Evolutionary conservation across 2,113 vertebrate species (phyloP), one percentile per base, ranked within the genome.

Genomic region (Myxocyprinus asiaticus): DNA sequence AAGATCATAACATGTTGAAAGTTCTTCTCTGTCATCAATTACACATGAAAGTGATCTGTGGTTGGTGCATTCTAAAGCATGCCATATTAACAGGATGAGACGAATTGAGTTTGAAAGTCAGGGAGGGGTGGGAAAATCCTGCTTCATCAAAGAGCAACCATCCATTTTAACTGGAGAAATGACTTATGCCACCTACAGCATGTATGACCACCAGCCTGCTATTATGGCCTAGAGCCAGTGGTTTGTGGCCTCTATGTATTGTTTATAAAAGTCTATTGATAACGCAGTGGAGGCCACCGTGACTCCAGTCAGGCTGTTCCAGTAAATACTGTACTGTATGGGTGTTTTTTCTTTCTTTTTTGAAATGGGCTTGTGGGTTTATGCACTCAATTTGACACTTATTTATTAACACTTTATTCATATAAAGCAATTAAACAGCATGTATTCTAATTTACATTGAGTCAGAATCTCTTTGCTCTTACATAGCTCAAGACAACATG

Each of bases 61-160:
- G 78, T 72, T 63, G 17, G 56, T 42, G 61, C 12, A 33, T 33
- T 33, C 22, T 33, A 33, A 33, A 33, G 22, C 22, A 33, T 33
- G 22, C 22, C 22, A 33, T 33, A 33, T 33, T 33, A 33, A 33
- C 22, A 33, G 22, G 1, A 33, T 33, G 22, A 33, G 3, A 33
- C 3, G 22, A 1, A 7, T 9, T 17, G 14, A 63, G 53, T 67
- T 71, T 74, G 76, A 9, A 56, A 53, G 8, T 81, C 68, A 74
- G 82, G 43, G 76, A 78, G 7, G 55, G 85, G 74, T 89, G 84
- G 85, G 82, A 85, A 87, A 74, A 67, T 73, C 45, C 71, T 67
- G 12, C 67, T 43, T 50, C 76, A n/a, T 74, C 77, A 80, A 72
- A 87, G 77, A 44, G 14, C 47, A 75, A 12, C 53, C 15, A 12